Base-by-base conservation (phyloP, 2,888 invertebrate species). In the Protodeltote pygarga region DNA sequence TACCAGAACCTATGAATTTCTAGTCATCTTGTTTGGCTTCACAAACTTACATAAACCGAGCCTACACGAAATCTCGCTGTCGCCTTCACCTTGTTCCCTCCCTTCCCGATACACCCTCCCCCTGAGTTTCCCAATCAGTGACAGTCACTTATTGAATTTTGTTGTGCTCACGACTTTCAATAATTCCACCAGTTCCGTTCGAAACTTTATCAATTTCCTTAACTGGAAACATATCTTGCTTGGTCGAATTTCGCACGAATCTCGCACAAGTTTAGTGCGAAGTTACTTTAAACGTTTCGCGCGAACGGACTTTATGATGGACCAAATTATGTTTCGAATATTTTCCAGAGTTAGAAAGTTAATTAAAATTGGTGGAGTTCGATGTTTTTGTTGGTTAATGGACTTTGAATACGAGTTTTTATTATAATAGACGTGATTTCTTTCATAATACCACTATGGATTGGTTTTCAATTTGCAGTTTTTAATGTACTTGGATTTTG, bases 101-200 rank as follows among this genome's bases (percentile, higher is more conserved):
- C 2, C 34, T 25, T 32, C 34, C 42, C 58, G 47, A 58, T 54
- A 59, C 59, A 49, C 60, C 60, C 70, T 63, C 59, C 62, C 47
- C 51, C 59, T 33, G 64, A 52, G 63, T 61, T 73, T 73, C 80
- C 86, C 86, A 89, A 91, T 90, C 89, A 89, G 82, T 79, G 85
- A 84, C 85, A 86, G 85, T 88, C 89, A 87, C 87, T 89, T 90
- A 91, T 90, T 89, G 88, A 91, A 89, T 91, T 87, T 87, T 89
- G 90, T 89, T 89, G 89, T 89, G 87, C 79, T 81, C 86, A 76
- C 79, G 83, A 89, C 79, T 87, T 88, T 84, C 87, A 85, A 89
- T 90, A 90, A 90, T 88, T 88, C 87, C 82, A 71, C 65, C 75
- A 81, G 81, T 83, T 75, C 60, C 78, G 79, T 71, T 73, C 79